Conservation (phyloP, 2,888 invertebrate species). For the Trachelus stipa region DNA sequence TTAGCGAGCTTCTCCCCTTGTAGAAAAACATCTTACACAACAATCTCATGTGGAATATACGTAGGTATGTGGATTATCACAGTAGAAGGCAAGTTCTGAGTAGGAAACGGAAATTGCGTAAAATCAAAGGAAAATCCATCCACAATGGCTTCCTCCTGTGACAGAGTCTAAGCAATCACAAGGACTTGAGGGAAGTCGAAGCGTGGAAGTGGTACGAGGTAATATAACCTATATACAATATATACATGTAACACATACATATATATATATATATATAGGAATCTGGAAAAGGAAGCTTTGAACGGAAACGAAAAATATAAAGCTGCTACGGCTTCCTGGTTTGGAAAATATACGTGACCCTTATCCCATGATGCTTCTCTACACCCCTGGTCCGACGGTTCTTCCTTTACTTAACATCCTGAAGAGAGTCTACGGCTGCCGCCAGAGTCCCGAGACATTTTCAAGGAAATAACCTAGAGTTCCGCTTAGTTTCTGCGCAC, state of each 20-base stretch:
- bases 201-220: background rate
- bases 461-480: background rate
- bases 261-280: background rate
- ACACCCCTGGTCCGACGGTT: background rate
- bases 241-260: background rate
- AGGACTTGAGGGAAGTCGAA: background rate
- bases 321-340: constrained; percentile 16
- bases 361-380: constrained; percentile 2
- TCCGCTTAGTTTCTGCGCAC: background rate
- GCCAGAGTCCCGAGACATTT: background rate
- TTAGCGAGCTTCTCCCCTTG: background rate
- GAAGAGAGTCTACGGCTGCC: background rate
- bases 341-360: constrained; percentile 22
- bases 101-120: constrained; percentile 12
- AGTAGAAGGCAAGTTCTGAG: background rate
- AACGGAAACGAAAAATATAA: constrained; percentile 25
- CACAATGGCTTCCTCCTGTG: background rate
- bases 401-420: background rate
- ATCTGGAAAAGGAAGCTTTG: constrained; percentile 3
- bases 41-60: background rate
- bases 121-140: background rate
- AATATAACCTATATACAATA: background rate
- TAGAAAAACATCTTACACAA: background rate
- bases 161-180: background rate
- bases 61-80: background rate